Conservation (phyloP, 2,888 invertebrate genomes). For the Tricholauxania praeusta region DNA sequence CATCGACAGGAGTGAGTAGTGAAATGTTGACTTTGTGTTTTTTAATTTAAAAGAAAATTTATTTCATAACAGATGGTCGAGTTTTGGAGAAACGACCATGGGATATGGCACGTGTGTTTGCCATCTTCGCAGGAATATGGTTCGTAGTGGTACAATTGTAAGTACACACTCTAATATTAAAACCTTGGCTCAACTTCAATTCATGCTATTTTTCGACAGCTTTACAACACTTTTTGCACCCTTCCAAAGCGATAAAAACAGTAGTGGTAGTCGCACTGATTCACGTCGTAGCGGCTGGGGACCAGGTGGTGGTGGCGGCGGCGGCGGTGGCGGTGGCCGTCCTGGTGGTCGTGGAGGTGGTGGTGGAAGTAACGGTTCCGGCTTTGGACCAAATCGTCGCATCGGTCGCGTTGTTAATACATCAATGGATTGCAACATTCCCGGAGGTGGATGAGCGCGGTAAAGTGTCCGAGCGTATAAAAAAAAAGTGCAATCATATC, state of each 20-base stretch:
- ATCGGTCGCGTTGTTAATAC: slow-evolving; percentile 50
- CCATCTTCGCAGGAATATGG: slow-evolving; percentile 56
- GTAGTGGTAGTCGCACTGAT: slow-evolving; percentile 41
- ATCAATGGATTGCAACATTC: slow-evolving; percentile 52
- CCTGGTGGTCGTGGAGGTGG: slow-evolving; percentile 43
- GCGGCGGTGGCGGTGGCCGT: slow-evolving; percentile 49
- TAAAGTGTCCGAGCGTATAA: slow-evolving; percentile 49
- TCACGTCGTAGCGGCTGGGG: slow-evolving; percentile 44
- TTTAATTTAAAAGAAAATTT: not conserved
- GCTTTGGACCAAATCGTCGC: slow-evolving; percentile 53
- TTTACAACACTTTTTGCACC: slow-evolving; percentile 57
- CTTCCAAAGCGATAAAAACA: slow-evolving; percentile 49
- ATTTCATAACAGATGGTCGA: slow-evolving; percentile 53
- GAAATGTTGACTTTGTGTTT: not conserved
- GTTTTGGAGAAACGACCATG: slow-evolving; percentile 60
- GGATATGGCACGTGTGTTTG: slow-evolving; percentile 55
- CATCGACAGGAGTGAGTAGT: slow-evolving; percentile 47
- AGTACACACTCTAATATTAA: slow-evolving; percentile 33
- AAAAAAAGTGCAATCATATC: not conserved
- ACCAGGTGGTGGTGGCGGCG: slow-evolving; percentile 50
- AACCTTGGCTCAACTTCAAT: no score
- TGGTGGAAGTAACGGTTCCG: slow-evolving; percentile 37
- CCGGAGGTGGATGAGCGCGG: slow-evolving; percentile 51
- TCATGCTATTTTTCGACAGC: slow-evolving; percentile 41
- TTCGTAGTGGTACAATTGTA: slow-evolving; percentile 57